A percentile compares a stretch with the other conserved stretches of the same genome.
These are phyloP conservation scores for Gymnocypris eckloni DNA, from an alignment of 2,797 vertebrate genomes.

Conservation along the genomic window DNA sequence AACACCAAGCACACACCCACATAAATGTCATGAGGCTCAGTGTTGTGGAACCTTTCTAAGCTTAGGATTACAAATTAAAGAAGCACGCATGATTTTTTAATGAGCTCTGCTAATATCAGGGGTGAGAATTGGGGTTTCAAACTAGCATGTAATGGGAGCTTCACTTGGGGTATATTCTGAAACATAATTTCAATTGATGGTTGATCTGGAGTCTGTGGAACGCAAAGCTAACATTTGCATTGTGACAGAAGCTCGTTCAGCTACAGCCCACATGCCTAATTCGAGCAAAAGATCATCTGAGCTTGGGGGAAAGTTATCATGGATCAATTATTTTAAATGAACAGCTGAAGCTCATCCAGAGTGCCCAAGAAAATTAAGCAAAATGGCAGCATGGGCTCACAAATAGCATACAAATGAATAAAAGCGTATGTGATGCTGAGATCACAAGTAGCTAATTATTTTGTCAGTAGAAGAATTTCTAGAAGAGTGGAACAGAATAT, in stretches of 20 bases:
- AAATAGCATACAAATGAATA: neutral
- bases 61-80: slow-evolving; percentile 50
- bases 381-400: neutral
- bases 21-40: slow-evolving; percentile 46
- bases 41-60: slow-evolving; percentile 42
- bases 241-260: slow-evolving; percentile 20
- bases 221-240: slow-evolving; percentile 40
- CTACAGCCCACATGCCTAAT: slow-evolving; percentile 28
- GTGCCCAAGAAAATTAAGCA: neutral
- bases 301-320: slow-evolving; percentile 22
- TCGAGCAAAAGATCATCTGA: slow-evolving; percentile 27
- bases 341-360: slow-evolving; percentile 18
- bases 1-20: slow-evolving; percentile 28
- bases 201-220: slow-evolving; percentile 21
- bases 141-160: slow-evolving; percentile 34
- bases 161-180: slow-evolving; percentile 5
- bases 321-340: slow-evolving; percentile 18
- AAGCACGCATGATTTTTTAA: slow-evolving; percentile 52
- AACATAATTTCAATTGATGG: slow-evolving; percentile 41
- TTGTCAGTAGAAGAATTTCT: neutral
- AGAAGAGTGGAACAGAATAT: neutral
- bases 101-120: slow-evolving; percentile 43
- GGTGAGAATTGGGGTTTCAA: slow-evolving; percentile 39
- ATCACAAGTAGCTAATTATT: neutral
- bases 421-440: neutral